Percentiles rank a stretch among this genome's conserved stretches.
phyloP scores from a whole-genome alignment of 2,888 invertebrate species.

The Isotomurus palustris region DNA sequence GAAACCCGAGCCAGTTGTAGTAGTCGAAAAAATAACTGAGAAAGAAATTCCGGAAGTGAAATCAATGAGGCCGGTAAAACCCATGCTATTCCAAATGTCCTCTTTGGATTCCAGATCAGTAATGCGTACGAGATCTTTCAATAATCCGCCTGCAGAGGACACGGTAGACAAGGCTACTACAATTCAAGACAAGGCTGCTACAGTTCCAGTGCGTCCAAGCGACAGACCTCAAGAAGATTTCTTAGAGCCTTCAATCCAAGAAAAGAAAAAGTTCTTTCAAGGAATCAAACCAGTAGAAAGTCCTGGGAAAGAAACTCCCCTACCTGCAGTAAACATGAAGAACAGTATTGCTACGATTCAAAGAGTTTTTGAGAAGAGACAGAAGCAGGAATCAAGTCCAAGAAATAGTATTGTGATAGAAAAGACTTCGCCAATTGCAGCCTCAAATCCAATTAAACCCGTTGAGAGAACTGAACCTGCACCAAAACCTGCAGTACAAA shows the following conservation, averaged over 20 bases:
- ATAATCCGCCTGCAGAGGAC: constrained; percentile 4
- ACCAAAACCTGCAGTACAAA: not conserved
- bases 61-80: constrained; percentile 11
- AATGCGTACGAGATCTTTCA: constrained; percentile 6
- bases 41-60: not conserved
- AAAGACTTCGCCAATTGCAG: not conserved
- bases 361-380: constrained; percentile 43
- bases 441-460: not conserved
- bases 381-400: constrained; percentile 19
- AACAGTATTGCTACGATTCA: constrained; percentile 44
- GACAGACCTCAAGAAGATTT: too few relatives aligned
- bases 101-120: constrained; percentile 27
- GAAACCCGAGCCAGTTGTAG: not conserved
- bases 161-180: not conserved
- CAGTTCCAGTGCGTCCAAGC: constrained; percentile 4
- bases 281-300: constrained; percentile 42
- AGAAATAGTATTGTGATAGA: constrained; percentile 1
- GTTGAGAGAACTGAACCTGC: not conserved
- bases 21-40: not conserved
- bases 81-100: constrained; percentile 24
- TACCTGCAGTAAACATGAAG: constrained; percentile 43
- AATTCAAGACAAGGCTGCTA: constrained; percentile 5
- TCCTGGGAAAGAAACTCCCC: constrained; percentile 39
- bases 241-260: constrained; percentile 16
- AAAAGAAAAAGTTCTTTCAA: constrained; percentile 44